A percentile compares a stretch with the other conserved stretches of the same genome.
phyloP scores from a whole-genome alignment of 2,113 vertebrate species.

The Boleophthalmus pectinirostris region DNA sequence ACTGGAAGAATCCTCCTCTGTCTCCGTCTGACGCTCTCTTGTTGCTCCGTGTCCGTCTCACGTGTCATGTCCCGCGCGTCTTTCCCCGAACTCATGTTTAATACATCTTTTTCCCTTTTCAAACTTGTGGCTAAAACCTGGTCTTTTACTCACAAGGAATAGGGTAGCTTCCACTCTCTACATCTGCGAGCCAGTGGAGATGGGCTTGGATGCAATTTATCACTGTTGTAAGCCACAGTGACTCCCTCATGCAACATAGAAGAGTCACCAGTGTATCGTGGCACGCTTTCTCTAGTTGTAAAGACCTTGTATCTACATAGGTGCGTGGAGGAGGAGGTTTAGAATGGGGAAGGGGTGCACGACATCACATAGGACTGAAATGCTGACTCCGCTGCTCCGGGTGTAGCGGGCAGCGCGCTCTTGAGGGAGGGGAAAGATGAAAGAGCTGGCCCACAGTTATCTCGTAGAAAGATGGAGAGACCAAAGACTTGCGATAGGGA shows the following conservation, averaged over 20 bases:
- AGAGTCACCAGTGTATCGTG: conserved; percentile 16
- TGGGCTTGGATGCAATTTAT: conserved; percentile 27
- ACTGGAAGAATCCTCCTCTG: conserved; percentile 66
- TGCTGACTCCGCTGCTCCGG: conserved; percentile 73
- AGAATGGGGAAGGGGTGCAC: conserved; percentile 34
- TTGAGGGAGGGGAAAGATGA: conserved; percentile 63
- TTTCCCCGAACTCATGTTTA: conserved; percentile 33
- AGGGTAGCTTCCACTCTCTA: conserved; percentile 15
- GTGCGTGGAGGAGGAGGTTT: neutral
- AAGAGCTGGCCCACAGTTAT: conserved; percentile 63
- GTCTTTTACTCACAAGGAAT: conserved; percentile 18
- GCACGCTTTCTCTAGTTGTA: conserved; percentile 9
- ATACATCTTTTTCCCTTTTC: conserved; percentile 13
- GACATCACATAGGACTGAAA: conserved; percentile 66
- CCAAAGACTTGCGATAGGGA: conserved; percentile 38
- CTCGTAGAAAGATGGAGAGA: conserved; percentile 56
- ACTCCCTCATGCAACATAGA: conserved; percentile 12
- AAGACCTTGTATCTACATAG: neutral
- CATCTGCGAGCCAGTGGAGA: conserved; percentile 27
- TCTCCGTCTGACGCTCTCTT: conserved; percentile 26
- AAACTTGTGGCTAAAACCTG: conserved; percentile 29
- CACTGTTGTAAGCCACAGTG: conserved; percentile 28
- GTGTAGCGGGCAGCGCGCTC: conserved; percentile 65
- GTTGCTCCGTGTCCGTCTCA: conserved; percentile 28
- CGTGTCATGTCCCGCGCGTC: conserved; percentile 35